A percentile compares a stretch with the other conserved stretches of the same genome.
Evolutionary conservation across 2,888 invertebrate genomes (phyloP).

Genomic region (Lottia scabra): DNA sequence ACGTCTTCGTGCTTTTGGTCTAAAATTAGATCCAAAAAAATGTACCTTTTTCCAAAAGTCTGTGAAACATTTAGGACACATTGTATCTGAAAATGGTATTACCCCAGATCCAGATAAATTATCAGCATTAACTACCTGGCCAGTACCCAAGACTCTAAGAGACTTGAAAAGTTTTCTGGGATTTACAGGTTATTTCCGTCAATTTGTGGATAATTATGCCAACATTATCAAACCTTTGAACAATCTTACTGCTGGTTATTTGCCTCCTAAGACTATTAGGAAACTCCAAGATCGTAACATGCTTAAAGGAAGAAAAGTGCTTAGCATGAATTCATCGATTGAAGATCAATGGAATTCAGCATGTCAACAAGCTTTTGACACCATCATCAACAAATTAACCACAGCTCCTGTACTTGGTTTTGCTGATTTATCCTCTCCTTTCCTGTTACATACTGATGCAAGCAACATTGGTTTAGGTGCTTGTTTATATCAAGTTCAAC

Average conservation of each 20-base stretch:
- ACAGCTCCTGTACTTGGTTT: background rate
- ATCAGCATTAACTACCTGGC: background rate
- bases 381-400: background rate
- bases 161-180: background rate
- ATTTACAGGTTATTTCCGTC: background rate
- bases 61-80: constrained; percentile 7
- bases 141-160: background rate
- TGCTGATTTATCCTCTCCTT: background rate
- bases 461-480: constrained; percentile 19
- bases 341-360: background rate
- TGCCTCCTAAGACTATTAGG: background rate
- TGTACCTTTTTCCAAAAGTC: constrained; percentile 2
- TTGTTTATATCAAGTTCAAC: constrained; percentile 26
- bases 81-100: background rate
- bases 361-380: background rate
- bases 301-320: background rate
- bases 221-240: background rate
- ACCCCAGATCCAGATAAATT: background rate
- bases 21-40: constrained; percentile 12
- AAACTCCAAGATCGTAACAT: background rate
- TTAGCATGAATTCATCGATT: background rate
- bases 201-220: background rate
- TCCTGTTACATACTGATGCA: background rate
- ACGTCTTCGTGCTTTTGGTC: background rate
- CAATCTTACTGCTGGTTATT: background rate